These are phyloP conservation scores for Protonibea diacanthus DNA, from an alignment of 2,797 vertebrate genomes.

Conservation along the genomic window DNA sequence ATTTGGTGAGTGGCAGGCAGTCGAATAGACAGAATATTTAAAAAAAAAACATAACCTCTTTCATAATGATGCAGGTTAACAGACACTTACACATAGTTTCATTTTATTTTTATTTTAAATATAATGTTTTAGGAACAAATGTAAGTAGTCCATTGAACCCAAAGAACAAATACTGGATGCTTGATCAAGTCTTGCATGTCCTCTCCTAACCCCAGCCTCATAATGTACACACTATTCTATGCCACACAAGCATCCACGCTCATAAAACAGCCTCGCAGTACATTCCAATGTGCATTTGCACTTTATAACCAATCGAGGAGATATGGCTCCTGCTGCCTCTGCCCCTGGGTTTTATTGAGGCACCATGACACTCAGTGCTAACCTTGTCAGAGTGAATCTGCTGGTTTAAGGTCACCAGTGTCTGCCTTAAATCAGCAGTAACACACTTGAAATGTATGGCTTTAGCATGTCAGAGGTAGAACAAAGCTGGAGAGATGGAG, in stretches of 20 bases:
- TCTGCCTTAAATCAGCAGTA: constrained; percentile 34
- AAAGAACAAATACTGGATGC: constrained; percentile 3
- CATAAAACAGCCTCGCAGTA: constrained; percentile 46
- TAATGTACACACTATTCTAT: constrained; percentile 28
- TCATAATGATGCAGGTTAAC: not conserved
- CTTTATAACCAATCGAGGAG: constrained; percentile 56
- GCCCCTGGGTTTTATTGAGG: constrained; percentile 60
- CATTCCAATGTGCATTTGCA: constrained; percentile 20
- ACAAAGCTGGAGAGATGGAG: not conserved
- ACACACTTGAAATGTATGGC: constrained; percentile 24
- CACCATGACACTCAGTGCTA: constrained; percentile 35
- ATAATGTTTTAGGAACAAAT: not conserved
- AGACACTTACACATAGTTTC: not conserved
- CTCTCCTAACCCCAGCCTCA: constrained; percentile 16
- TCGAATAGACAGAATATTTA: not conserved
- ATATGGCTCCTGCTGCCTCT: constrained; percentile 26
- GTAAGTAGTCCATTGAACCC: constrained; percentile 19
- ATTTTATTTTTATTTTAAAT: constrained; percentile 2
- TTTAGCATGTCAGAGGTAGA: constrained; percentile 13
- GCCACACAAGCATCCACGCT: constrained; percentile 8
- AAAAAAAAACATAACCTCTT: too few relatives aligned
- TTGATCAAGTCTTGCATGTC: constrained; percentile 15
- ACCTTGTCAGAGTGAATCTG: constrained; percentile 51
- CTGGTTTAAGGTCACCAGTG: constrained; percentile 45
- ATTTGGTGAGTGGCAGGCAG: not conserved